Conservation (phyloP, 2,113 vertebrate species). For the Festucalex cinctus region DNA sequence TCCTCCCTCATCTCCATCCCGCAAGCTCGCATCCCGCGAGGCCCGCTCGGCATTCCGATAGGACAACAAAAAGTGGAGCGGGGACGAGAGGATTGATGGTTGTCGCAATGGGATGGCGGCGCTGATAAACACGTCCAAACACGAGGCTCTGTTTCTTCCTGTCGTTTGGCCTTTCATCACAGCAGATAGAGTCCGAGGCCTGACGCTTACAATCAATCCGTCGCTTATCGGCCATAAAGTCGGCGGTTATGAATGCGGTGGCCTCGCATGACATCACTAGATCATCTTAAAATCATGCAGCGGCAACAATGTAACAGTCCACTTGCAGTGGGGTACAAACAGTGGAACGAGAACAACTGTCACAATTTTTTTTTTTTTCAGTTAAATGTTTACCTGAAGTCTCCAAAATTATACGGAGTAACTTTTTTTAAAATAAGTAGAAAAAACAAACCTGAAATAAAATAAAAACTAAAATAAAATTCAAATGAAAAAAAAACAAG, state of each 20-base stretch:
- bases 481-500: too few species aligned
- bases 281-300: background rate
- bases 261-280: background rate
- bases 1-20: conserved; percentile 53
- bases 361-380: background rate
- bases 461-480: too few species aligned
- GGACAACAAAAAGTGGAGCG: conserved; percentile 46
- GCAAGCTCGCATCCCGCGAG: conserved; percentile 41
- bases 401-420: too few species aligned
- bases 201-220: conserved; percentile 7
- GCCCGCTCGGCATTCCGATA: conserved; percentile 54
- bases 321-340: background rate
- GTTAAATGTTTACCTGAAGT: too few species aligned
- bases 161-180: conserved; percentile 1
- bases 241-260: background rate
- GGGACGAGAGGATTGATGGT: conserved; percentile 44
- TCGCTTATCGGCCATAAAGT: conserved; percentile 8
- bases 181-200: background rate
- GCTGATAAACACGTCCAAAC: conserved; percentile 45
- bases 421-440: too few species aligned
- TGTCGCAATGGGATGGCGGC: conserved; percentile 30
- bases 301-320: background rate
- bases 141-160: conserved; percentile 4
- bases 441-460: too few species aligned
- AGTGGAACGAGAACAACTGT: background rate